Evolutionary conservation across 1,140 invertebrate species (phyloP), one percentile per base, ranked within the genome.

Genomic region (Meloidogyne floridensis): DNA sequence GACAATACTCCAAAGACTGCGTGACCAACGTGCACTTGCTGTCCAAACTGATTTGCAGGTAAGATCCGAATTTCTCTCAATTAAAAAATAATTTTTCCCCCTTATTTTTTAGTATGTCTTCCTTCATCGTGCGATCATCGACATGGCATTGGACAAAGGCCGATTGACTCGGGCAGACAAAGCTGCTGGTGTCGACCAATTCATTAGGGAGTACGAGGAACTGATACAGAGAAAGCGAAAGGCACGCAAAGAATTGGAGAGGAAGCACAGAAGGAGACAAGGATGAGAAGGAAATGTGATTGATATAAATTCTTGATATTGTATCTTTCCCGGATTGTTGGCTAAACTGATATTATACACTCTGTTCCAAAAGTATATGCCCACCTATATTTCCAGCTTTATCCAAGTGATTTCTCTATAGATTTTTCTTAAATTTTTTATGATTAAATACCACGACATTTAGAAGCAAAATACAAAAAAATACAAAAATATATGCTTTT

Each of bases 11-110:
- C 59, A 65, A n/a, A 4, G 59, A n/a, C 15, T 65, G 15, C 15
- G 59, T 0, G 59, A 65, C 59, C 59, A 65, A n/a, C 59, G 59
- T 18, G 59, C 59, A 65, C 59, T 65, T 65, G 59, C 59, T 15
- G n/a, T 65, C n/a, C 59, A 65, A 65, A 65, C 59, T 65, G 59
- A 65, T n/a, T 65, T 65, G 59, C 59, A 65, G 2, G 59, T 65
- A 1, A 65, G 59, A 6, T 7, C 1, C 2, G 5, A 47, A 54
- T n/a, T 65, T n/a, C 6, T 18, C 15, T 18, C n/a, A 7, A 7
- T 65, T n/a, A n/a, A 65, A 65, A 5, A 6, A n/a, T 6, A 65
- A 65, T 65, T 2, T 5, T 11, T 65, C n/a, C n/a, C 6, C n/a
- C n/a, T 15, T 15, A 15, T 18, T 65, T 65, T 65, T 18, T 6